Percentiles rank a stretch among this genome's conserved stretches.
Evolutionary conservation across 1,140 invertebrate genomes (phyloP).

Genomic region (Papilio xuthus): DNA sequence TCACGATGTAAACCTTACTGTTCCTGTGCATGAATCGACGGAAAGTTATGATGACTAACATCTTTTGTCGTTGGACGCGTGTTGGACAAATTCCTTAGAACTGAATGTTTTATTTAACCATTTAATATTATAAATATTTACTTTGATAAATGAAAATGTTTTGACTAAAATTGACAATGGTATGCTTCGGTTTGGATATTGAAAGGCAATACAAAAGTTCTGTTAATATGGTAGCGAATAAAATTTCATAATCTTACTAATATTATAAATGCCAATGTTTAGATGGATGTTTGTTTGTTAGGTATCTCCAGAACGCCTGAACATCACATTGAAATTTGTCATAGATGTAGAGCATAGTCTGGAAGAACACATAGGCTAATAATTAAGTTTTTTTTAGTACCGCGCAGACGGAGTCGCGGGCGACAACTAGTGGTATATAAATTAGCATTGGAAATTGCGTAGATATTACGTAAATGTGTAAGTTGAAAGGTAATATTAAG

Average conservation of each 20-base stretch:
- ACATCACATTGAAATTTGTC: no score
- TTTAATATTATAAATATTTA: neutral
- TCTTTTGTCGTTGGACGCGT: neutral
- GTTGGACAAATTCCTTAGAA: neutral
- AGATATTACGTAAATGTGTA: no score
- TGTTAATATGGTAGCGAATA: neutral
- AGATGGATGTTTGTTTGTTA: no score
- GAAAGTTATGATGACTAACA: neutral
- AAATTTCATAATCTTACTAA: neutral
- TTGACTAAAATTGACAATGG: neutral
- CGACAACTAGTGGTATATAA: no score
- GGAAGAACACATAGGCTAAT: no score
- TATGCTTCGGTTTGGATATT: neutral
- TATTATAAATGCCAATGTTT: no score
- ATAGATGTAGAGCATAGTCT: no score
- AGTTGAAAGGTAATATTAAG: no score
- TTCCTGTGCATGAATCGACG: neutral
- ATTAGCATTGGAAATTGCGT: no score
- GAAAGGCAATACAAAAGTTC: neutral
- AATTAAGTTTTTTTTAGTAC: no score
- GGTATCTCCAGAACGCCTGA: no score
- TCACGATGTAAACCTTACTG: neutral
- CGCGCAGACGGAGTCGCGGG: no score
- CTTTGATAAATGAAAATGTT: neutral
- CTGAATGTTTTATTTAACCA: neutral